These are phyloP conservation scores for Neoaliturus tenellus DNA, from an alignment of 2,888 invertebrate species.

Conservation along the genomic window DNA sequence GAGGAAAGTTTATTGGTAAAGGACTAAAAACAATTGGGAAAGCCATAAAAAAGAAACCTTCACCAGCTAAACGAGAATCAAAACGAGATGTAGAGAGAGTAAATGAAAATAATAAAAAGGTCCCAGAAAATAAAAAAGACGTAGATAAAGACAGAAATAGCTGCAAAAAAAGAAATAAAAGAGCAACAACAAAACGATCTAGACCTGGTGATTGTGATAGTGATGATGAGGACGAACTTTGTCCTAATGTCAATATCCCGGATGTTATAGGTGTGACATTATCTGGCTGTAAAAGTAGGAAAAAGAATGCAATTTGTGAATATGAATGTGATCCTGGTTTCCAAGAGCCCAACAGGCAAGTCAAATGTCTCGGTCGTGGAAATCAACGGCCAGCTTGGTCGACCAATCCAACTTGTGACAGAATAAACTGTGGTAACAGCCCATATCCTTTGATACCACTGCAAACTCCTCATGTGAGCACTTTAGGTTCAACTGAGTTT, in stretches of 20 bases:
- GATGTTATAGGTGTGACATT: constrained; percentile 3
- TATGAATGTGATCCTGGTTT: constrained; percentile 58
- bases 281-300: constrained; percentile 13
- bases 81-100: constrained; percentile 29
- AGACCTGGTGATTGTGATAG: constrained; percentile 9
- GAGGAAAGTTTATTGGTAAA: constrained; percentile 53
- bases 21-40: constrained; percentile 47
- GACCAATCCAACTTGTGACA: constrained; percentile 30
- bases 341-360: constrained; percentile 41
- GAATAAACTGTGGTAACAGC: constrained; percentile 25
- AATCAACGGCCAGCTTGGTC: constrained; percentile 36
- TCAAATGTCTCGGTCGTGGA: constrained; percentile 26
- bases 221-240: constrained; percentile 26
- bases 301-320: constrained; percentile 37
- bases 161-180: constrained; percentile 36
- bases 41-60: constrained; percentile 25
- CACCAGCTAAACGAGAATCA: constrained; percentile 24
- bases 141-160: constrained; percentile 30
- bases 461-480: constrained; percentile 43
- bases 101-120: constrained; percentile 13
- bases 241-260: not conserved
- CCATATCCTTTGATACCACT: constrained; percentile 45
- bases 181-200: constrained; percentile 20
- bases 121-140: constrained; percentile 42
- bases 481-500: constrained; percentile 23